These are phyloP conservation scores for Tragelaphus oryx DNA, from an alignment of 2,797 vertebrate species.

Conservation along the genomic window DNA sequence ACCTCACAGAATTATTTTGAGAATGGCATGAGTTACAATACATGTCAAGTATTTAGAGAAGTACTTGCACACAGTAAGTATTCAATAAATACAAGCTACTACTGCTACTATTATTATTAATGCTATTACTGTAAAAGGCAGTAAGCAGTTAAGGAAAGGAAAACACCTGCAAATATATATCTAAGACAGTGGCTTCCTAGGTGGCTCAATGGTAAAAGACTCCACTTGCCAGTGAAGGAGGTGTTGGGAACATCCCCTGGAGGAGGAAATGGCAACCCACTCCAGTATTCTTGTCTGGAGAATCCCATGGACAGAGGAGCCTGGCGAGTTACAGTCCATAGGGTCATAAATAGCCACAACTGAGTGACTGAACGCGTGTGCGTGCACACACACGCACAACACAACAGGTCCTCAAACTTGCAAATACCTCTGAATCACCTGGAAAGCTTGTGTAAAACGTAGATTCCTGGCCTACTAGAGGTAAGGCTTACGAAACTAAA, in stretches of 20 bases:
- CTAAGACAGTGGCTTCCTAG: background rate
- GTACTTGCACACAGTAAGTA: background rate
- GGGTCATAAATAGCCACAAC: background rate
- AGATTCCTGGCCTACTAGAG: background rate
- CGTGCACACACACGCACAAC: accelerated
- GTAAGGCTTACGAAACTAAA: background rate
- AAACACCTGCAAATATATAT: background rate
- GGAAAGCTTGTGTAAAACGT: background rate
- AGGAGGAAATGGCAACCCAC: background rate
- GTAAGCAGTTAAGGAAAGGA: background rate
- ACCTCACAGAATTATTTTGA: background rate
- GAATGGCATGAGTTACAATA: background rate
- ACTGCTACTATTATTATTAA: background rate
- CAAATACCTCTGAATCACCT: background rate
- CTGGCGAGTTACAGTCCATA: background rate
- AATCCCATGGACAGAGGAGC: background rate
- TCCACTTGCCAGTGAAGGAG: background rate
- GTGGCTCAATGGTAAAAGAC: background rate
- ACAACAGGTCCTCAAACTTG: background rate
- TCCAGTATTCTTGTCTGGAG: background rate
- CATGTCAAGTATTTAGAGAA: background rate
- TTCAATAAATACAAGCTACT: background rate
- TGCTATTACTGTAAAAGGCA: background rate
- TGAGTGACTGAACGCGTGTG: background rate
- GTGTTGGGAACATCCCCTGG: background rate